Conservation (phyloP, 2,888 invertebrate species). For the Caenorhabditis afra region DNA sequence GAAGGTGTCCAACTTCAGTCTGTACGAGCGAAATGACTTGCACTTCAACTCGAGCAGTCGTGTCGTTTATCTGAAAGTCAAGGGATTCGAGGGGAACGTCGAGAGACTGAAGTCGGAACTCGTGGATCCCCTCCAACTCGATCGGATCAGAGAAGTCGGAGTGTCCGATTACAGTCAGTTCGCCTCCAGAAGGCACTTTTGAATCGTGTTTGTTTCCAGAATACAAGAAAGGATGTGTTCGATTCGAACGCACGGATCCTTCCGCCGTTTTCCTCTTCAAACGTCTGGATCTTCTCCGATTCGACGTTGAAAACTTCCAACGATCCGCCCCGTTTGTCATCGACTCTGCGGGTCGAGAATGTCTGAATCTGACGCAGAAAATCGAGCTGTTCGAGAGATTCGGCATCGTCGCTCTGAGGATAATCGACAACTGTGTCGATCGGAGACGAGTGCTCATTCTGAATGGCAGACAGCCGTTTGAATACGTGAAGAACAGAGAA, state of each 20-base stretch:
- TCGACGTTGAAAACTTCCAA: slow-evolving; percentile 14
- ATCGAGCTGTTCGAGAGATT: slow-evolving; percentile 14
- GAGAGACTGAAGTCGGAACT: not conserved
- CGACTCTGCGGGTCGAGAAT: not conserved
- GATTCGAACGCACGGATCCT: slow-evolving; percentile 6
- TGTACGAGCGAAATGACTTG: not conserved
- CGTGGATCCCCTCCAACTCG: not conserved
- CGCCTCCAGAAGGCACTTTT: not conserved
- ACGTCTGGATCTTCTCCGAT: slow-evolving; percentile 4
- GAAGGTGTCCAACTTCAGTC: not conserved
- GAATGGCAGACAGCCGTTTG: slow-evolving; percentile 35
- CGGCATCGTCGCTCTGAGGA: slow-evolving; percentile 23
- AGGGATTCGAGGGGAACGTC: slow-evolving; percentile 6
- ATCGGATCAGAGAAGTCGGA: slow-evolving; percentile 22
- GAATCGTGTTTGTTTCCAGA: slow-evolving; percentile 2
- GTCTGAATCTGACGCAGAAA: slow-evolving; percentile 4
- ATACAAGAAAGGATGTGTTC: slow-evolving; percentile 20
- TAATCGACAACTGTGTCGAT: slow-evolving; percentile 10
- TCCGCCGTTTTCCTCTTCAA: slow-evolving; percentile 7
- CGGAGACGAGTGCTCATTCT: slow-evolving; percentile 21
- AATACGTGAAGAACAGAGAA: slow-evolving; percentile 15
- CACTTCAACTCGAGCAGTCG: not conserved
- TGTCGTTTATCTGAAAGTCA: slow-evolving; percentile 7
- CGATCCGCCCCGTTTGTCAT: slow-evolving; percentile 27
- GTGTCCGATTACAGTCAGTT: slow-evolving; percentile 2